phyloP scores from a whole-genome alignment of 2,797 vertebrate genomes.

The Paratrypauchen microcephalus region DNA sequence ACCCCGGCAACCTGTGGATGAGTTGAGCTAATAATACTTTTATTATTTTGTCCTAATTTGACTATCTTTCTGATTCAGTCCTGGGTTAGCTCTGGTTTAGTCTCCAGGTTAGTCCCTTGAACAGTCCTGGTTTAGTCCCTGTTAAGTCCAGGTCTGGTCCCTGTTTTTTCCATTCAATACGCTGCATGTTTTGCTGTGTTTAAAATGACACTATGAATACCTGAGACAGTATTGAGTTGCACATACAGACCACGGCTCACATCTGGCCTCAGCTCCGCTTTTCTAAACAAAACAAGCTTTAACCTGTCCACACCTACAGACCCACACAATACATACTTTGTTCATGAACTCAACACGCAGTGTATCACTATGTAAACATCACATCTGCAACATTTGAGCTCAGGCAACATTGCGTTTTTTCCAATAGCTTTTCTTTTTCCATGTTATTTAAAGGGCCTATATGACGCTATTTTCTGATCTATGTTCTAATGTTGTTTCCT shows the following conservation, averaged over 20 bases:
- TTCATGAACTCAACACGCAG: neutral
- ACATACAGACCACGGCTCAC: neutral
- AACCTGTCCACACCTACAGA: neutral
- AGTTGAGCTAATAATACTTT: too few relatives aligned
- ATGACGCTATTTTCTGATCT: too few relatives aligned
- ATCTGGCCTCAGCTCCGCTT: neutral
- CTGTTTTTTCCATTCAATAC: neutral
- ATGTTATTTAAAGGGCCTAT: too few relatives aligned
- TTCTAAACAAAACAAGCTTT: neutral
- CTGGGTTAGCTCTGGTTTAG: too few relatives aligned
- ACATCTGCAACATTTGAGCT: neutral
- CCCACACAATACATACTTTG: neutral
- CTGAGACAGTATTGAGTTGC: neutral
- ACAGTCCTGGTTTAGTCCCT: neutral
- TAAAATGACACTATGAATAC: neutral
- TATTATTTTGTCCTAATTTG: too few relatives aligned
- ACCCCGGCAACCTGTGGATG: too few relatives aligned
- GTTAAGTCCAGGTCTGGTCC: neutral
- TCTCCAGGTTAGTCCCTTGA: too few relatives aligned
- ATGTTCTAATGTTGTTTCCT: too few relatives aligned
- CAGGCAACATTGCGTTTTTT: too few relatives aligned
- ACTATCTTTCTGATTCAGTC: too few relatives aligned
- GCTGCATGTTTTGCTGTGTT: neutral
- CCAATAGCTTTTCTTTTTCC: too few relatives aligned
- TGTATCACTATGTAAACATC: neutral